Evolutionary conservation across 2,888 invertebrate species (phyloP).

Genomic region (Himalopsyche japonica): DNA sequence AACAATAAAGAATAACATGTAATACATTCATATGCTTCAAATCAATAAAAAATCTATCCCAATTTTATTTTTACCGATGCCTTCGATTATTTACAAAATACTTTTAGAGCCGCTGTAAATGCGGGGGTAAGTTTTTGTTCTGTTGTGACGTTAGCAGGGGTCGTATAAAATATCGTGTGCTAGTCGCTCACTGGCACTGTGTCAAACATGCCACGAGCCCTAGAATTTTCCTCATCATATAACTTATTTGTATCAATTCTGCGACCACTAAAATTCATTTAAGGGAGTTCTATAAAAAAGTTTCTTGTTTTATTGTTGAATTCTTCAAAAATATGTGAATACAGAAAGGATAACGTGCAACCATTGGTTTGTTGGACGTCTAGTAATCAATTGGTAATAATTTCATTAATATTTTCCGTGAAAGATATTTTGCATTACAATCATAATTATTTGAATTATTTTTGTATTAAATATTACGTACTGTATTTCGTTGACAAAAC

Average conservation of each 20-base stretch:
- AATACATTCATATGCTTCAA: not conserved
- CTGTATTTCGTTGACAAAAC: no score
- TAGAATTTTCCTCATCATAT: not conserved
- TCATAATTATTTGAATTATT: no score
- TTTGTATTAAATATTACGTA: no score
- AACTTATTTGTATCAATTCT: not conserved
- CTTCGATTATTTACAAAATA: not conserved
- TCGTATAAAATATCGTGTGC: not conserved
- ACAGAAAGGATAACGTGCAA: not conserved
- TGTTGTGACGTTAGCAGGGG: not conserved
- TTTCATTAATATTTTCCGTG: no score
- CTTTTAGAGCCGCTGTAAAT: not conserved
- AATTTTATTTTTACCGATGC: not conserved
- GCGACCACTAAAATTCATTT: not conserved
- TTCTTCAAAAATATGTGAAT: not conserved
- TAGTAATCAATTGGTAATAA: not conserved
- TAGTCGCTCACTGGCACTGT: not conserved
- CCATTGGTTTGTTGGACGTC: not conserved
- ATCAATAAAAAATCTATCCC: not conserved
- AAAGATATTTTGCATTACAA: no score
- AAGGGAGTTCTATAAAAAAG: not conserved
- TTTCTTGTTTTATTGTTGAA: not conserved
- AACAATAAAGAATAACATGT: no score
- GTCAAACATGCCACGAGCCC: not conserved
- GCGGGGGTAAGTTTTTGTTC: not conserved